These are phyloP conservation scores for Xenopus tropicalis DNA, from an alignment of 2,113 vertebrate species.

Conservation along the genomic window DNA sequence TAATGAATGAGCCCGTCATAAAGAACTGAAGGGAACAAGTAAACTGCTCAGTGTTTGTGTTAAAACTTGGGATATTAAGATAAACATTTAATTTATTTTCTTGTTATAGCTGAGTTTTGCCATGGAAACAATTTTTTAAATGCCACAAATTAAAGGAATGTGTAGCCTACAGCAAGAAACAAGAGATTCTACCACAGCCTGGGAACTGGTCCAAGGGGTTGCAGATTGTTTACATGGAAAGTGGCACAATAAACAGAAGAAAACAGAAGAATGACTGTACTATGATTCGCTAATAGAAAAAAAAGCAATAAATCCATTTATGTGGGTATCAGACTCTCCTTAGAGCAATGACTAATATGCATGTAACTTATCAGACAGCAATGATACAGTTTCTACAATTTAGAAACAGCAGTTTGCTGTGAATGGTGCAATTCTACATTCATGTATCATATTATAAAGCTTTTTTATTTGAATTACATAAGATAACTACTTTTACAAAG, in stretches of 20 bases:
- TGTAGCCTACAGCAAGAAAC: slow-evolving; percentile 14
- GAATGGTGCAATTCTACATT: too few species aligned
- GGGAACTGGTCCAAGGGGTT: slow-evolving; percentile 58
- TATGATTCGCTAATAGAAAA: neutral
- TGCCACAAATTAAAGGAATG: slow-evolving; percentile 41
- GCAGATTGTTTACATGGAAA: slow-evolving; percentile 63
- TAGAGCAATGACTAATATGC: too few species aligned
- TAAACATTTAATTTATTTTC: neutral
- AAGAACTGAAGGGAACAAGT: too few species aligned
- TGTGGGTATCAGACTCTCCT: neutral
- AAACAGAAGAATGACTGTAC: slow-evolving; percentile 46
- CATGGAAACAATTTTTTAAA: slow-evolving; percentile 52
- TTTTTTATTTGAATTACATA: too few species aligned
- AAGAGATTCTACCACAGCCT: slow-evolving; percentile 8
- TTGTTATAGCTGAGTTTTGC: slow-evolving; percentile 35
- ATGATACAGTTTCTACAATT: too few species aligned
- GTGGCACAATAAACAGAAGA: slow-evolving; percentile 58
- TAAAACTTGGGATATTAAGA: neutral
- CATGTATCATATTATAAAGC: too few species aligned
- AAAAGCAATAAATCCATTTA: neutral
- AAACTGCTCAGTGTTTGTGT: neutral
- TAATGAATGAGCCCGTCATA: too few species aligned
- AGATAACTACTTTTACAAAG: too few species aligned
- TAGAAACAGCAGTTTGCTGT: too few species aligned
- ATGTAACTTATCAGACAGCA: too few species aligned